Conservation (phyloP, 2,888 invertebrate species). For the Metalampra italica region DNA sequence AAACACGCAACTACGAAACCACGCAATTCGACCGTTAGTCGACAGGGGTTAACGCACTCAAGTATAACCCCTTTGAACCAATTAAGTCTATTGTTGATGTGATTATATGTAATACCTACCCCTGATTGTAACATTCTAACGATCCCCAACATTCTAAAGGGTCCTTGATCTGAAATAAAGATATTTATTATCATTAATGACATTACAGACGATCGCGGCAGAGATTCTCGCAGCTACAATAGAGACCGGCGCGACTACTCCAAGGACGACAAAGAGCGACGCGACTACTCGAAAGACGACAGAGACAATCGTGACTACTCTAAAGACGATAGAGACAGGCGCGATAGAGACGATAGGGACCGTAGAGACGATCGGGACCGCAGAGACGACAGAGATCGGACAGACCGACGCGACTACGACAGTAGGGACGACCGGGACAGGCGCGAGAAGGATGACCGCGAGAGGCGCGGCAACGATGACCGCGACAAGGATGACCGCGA, state of each 20-base stretch:
- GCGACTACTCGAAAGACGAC: constrained; percentile 29
- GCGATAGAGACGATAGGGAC: constrained; percentile 28
- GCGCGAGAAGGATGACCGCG: constrained; percentile 15
- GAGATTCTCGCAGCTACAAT: constrained; percentile 64
- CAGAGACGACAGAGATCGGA: constrained; percentile 23
- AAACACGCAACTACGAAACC: too few relatives aligned
- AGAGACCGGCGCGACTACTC: constrained; percentile 58
- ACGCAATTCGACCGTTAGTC: too few relatives aligned
- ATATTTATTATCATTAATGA: too few relatives aligned
- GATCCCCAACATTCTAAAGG: too few relatives aligned
- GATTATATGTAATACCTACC: too few relatives aligned
- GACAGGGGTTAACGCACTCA: too few relatives aligned
- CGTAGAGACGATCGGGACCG: constrained; percentile 28
- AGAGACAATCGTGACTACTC: constrained; percentile 29
- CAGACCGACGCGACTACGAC: constrained; percentile 24
- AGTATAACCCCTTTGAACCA: too few relatives aligned
- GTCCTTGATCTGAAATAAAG: too few relatives aligned
- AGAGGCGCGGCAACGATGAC: constrained; percentile 10
- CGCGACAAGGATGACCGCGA: constrained; percentile 12
- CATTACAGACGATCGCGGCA: constrained; percentile 50
- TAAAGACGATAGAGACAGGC: constrained; percentile 27
- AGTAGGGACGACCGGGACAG: constrained; percentile 18
- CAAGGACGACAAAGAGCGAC: constrained; percentile 44
- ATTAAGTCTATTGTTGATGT: too few relatives aligned
- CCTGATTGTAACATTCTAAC: neutral